Conservation (phyloP, 2,797 vertebrate species). For the Pagetopsis macropterus region DNA sequence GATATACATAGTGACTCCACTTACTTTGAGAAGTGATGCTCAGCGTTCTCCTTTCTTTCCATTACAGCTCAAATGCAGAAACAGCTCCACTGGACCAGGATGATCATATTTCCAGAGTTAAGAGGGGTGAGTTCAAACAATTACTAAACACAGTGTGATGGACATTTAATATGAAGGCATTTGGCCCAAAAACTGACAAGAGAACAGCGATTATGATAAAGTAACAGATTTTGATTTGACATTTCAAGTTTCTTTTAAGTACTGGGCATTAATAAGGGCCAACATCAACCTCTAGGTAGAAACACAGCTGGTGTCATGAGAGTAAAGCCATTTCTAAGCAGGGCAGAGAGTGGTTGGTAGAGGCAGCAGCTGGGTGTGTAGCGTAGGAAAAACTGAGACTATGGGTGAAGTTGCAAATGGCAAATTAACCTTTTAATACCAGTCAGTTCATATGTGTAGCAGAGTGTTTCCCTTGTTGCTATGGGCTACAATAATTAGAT, state of each 20-base stretch:
- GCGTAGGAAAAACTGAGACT: conserved; percentile 26
- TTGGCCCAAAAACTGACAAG: background rate
- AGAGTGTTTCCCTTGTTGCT: background rate
- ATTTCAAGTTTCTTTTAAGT: background rate
- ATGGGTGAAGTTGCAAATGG: conserved; percentile 18
- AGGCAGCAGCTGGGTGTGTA: conserved; percentile 1
- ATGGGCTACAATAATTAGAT: background rate
- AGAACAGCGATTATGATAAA: background rate
- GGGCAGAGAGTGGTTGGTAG: conserved; percentile 12
- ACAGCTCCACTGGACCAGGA: background rate
- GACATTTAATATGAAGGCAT: background rate
- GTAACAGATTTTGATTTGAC: background rate
- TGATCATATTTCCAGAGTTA: conserved; percentile 7
- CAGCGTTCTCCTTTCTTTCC: background rate
- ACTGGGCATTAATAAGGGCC: background rate
- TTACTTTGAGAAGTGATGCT: background rate
- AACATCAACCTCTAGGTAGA: conserved; percentile 4
- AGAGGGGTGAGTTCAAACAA: conserved; percentile 16
- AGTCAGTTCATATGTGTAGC: background rate
- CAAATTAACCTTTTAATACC: conserved; percentile 13
- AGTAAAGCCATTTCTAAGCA: conserved; percentile 3
- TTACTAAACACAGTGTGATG: background rate
- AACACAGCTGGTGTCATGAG: background rate
- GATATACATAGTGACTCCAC: background rate
- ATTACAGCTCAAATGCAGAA: conserved; percentile 4